Base-by-base conservation (phyloP, 2,888 invertebrate species). In the Eupithecia dodoneata region DNA sequence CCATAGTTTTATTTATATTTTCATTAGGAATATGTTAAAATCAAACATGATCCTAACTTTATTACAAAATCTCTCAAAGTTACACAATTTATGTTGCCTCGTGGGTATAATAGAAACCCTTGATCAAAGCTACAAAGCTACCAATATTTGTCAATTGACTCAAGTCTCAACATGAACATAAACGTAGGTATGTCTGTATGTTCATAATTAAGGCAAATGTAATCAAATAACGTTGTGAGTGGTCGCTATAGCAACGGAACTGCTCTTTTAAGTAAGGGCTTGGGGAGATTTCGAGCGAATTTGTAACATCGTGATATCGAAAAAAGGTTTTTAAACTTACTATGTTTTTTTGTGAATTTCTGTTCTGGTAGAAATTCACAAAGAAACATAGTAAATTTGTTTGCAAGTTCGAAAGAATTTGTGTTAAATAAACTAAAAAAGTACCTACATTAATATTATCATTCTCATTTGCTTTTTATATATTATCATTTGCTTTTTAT, bases 171-270 rank as follows among this genome's bases (percentile, higher is more conserved):
- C 4, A 63, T 63, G 18, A 13, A 30, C 30, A 70, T 47, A 49
- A 49, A 70, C 45, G 45, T 70, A 45, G 15, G 70, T 18, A 44
- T 47, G 45, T n/a, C 18, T 45, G 65, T 75, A 42, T 65, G 69
- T 49, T 73, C 47, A 52, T 63, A 70, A 76, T 76, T 81, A 83
- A 82, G 82, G 80, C 77, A 81, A 81, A 83, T 83, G 83, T 85
- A 83, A 85, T 85, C 83, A 83, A 81, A 85, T 83, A 83, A 81
- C 80, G 49, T 81, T 80, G 79, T 67, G 63, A 76, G 76, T 73
- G 72, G 83, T 83, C 81, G 66, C 84, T 80, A 75, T 76, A 73
- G 83, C 42, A 76, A 84, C 82, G 63, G 52, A 67, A 80, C 74
- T 83, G 84, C 79, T 83, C 84, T 81, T 85, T 81, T 72, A 81